Base-by-base conservation (phyloP, 2,113 vertebrate species). In the Tyrannus savana region DNA sequence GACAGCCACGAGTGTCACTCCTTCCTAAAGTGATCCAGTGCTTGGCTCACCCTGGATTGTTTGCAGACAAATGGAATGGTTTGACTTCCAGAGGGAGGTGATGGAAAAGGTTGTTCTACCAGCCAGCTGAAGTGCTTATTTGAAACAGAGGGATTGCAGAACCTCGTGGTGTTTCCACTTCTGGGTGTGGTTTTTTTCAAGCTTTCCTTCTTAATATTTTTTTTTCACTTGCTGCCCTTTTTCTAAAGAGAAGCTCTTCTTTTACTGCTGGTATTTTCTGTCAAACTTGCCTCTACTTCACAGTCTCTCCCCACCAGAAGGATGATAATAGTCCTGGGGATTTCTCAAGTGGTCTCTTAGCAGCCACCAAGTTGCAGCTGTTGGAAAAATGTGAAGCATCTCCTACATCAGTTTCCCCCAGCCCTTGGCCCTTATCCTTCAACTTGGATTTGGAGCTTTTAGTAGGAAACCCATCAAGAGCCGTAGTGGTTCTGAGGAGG, bases 291-390 rank as follows among this genome's bases (percentile, higher is more conserved):
- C 56, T 85, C 46, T 46, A 0, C 42, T 90, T 71, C 14, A 3
- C 22, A 44, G 14, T 49, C 14, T 84, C 68, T 52, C 42, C 35
- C n/a, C 55, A 47, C n/a, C 23, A 47, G 19, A 42, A 15, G 3
- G 21, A 39, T 8, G 4, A 21, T 49, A 35, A 33, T 24, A 72
- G 41, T 76, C 60, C 44, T 30, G n/a, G 37, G 73, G 56, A 35
- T 90, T 94, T 96, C 90, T 90, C 93, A 71, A 89, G 83, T 82
- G 78, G n/a, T 89, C 77, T 90, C 24, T 93, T 94, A 96, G 93
- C 89, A 95, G 78, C 84, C 97, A 79, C 81, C 89, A 89, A 96
- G 89, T 71, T 75, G 53, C 93, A 75, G 72, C 91, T 94, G 74
- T 88, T 96, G 58, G 60, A 84, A 94, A 97, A 95, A 93, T 95